A percentile compares a stretch with the other conserved stretches of the same genome.
These are phyloP conservation scores for Achroia grisella DNA, from an alignment of 1,140 invertebrate genomes.

Conservation along the genomic window DNA sequence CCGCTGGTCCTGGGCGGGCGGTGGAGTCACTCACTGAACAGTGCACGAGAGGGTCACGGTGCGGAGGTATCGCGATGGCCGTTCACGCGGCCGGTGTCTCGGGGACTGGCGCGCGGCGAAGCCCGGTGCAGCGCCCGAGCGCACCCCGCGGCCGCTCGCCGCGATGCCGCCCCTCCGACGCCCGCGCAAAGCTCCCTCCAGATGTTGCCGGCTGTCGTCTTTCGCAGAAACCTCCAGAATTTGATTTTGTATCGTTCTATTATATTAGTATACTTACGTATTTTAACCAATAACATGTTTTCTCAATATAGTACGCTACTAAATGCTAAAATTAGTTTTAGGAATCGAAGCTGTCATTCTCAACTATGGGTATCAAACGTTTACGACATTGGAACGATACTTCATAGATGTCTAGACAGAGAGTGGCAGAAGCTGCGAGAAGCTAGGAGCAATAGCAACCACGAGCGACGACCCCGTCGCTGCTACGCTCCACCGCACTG, in stretches of 20 bases:
- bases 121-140: conserved; percentile 18
- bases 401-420: neutral
- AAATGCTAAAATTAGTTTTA: too few species aligned
- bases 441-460: conserved; percentile 16
- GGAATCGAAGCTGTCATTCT: too few species aligned
- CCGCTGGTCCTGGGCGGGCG: conserved; percentile 34
- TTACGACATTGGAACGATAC: too few species aligned
- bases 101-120: conserved; percentile 56
- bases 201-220: conserved; percentile 41
- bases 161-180: conserved; percentile 48
- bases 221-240: conserved; percentile 54
- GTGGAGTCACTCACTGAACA: conserved; percentile 28
- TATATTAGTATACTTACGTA: too few species aligned
- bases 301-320: too few species aligned
- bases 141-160: conserved; percentile 49
- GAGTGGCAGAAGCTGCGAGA: conserved; percentile 5
- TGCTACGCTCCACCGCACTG: conserved; percentile 53
- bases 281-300: too few species aligned
- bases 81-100: conserved; percentile 66
- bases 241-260: neutral
- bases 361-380: too few species aligned
- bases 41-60: conserved; percentile 11
- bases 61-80: conserved; percentile 44
- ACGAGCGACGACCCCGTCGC: conserved; percentile 46
- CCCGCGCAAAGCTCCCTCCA: conserved; percentile 52